phyloP scores from a whole-genome alignment of 92 coral and sea anemone genomes.

The Palythoa grandis region DNA sequence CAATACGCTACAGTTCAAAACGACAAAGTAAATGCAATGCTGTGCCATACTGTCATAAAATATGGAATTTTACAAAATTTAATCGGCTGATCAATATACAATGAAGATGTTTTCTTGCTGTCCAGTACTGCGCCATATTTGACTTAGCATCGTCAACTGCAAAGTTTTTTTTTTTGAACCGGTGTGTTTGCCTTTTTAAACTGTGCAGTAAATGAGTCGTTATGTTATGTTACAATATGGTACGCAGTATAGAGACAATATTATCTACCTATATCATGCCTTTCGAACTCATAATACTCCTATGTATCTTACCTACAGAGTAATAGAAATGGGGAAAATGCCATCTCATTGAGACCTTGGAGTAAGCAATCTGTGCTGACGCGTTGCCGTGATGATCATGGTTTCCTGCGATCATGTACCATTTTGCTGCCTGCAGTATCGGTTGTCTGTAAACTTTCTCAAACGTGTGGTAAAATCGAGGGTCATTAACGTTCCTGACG shows the following conservation, averaged over 20 bases:
- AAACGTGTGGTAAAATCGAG: constrained; percentile 72
- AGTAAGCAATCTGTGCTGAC: constrained; percentile 91
- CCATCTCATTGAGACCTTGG: constrained; percentile 82
- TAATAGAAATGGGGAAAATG: constrained; percentile 81
- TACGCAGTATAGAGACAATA: too few species aligned
- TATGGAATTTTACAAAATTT: not conserved
- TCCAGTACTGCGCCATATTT: too few species aligned
- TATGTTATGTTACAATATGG: too few species aligned
- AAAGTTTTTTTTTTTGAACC: too few species aligned
- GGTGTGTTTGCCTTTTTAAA: too few species aligned
- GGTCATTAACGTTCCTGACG: constrained; percentile 74
- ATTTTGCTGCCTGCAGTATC: constrained; percentile 68
- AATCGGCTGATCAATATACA: not conserved
- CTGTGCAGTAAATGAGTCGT: too few species aligned
- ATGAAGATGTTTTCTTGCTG: not conserved
- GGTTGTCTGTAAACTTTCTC: constrained; percentile 81
- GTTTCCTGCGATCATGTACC: constrained; percentile 98
- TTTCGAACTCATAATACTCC: not conserved
- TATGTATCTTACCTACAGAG: constrained; percentile 64
- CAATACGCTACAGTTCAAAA: not conserved
- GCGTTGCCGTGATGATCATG: constrained; percentile 89
- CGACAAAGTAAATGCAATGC: not conserved
- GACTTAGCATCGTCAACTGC: too few species aligned
- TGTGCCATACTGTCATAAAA: not conserved
- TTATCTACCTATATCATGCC: too few species aligned